phyloP scores from a whole-genome alignment of 2,113 vertebrate genomes.

The Gorsachius goisagi region DNA sequence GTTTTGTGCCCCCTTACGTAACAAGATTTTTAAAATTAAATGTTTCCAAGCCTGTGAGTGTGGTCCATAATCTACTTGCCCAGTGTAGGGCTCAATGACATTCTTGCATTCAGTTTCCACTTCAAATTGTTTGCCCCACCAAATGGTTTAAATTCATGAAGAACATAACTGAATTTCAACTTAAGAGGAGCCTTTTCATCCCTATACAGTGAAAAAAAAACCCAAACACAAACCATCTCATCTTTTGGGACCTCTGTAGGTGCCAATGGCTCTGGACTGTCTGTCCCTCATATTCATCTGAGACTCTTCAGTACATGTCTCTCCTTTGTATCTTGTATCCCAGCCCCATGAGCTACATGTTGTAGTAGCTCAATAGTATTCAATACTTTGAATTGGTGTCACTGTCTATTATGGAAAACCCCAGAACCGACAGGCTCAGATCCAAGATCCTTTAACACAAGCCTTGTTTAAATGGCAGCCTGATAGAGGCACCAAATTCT shows the following conservation, averaged over 20 bases:
- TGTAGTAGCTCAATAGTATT: too few species aligned
- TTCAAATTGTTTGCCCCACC: neutral
- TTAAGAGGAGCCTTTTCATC: neutral
- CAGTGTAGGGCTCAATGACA: neutral
- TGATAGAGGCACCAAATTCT: neutral
- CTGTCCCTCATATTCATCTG: neutral
- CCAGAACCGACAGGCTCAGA: neutral
- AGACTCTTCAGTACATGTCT: neutral
- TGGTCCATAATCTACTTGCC: neutral
- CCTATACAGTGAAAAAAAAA: neutral
- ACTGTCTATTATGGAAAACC: neutral
- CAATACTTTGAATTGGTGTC: rapidly evolving
- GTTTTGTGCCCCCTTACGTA: neutral
- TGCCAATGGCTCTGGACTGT: neutral
- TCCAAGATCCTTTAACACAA: neutral
- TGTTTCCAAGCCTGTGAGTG: neutral
- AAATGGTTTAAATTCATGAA: neutral
- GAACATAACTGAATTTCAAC: neutral
- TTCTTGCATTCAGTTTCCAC: neutral
- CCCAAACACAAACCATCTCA: neutral
- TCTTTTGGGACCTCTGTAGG: neutral
- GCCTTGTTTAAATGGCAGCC: neutral
- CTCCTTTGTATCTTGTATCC: neutral
- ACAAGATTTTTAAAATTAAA: neutral
- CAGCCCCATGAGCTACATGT: neutral